Evolutionary conservation across 2,113 vertebrate species (phyloP), one percentile per base, ranked within the genome.

Genomic region (Talpa occidentalis): DNA sequence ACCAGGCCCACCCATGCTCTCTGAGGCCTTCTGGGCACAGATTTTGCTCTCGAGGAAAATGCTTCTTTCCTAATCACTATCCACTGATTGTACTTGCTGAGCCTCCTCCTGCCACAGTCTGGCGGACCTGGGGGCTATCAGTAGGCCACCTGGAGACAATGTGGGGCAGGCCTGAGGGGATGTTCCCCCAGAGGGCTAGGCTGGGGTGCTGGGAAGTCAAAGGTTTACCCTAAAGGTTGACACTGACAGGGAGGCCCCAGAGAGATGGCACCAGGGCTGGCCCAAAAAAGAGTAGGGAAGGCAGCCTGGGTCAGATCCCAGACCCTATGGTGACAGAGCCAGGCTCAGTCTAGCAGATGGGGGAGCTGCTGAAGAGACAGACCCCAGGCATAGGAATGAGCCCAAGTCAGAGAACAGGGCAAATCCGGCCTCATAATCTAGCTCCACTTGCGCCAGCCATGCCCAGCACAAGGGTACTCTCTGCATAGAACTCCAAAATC

Each of bases 391-490:
- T 9, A 2, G 73, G 54, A 10, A 32, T 5, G 11, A 40, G 67
- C 26, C 64, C 3, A 0, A 62, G 64, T 44, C 10, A 16, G 12
- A 60, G n/a, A 24, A n/a, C 28, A 47, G 5, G 4, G 26, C 16
- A 0, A 12, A 12, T 35, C 49, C 47, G 0, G 14, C n/a, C 67
- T 60, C 74, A 16, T 7, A 4, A 60, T 11, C 22, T 26, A 17
- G 10, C 32, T n/a, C 35, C 4, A 28, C 6, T 28, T 35, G 69
- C 42, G 3, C 1, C 1, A n/a, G 26, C 40, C 37, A 49, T 28
- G 15, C 62, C 54, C 30, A 49, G 26, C n/a, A 37, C 67, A 3
- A 2, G 62, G 37, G 8, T 28, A 66, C 35, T 37, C 35, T 35
- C 67, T 19, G 70, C 69, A 47, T 17, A 2, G 17, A 24, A 30